These are phyloP conservation scores for Dendrocopos noguchii DNA, from an alignment of 2,113 vertebrate species.

Conservation along the genomic window DNA sequence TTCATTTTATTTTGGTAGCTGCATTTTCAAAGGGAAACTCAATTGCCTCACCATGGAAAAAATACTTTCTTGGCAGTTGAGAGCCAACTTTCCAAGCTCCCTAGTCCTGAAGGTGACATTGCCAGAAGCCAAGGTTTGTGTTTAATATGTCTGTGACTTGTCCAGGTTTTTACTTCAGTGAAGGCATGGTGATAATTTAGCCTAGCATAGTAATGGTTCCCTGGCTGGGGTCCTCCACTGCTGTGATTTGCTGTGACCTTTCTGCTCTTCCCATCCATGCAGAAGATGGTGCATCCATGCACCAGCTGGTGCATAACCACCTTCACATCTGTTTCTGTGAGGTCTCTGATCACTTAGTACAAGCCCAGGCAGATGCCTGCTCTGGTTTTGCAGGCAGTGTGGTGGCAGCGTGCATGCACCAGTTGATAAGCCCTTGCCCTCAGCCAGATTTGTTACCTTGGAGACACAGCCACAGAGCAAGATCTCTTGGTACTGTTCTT, in stretches of 20 bases:
- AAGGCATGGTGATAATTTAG: neutral
- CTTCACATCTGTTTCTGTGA: neutral
- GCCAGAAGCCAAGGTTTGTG: no score
- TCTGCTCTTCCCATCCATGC: neutral
- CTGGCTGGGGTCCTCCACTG: neutral
- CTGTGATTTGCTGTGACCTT: neutral
- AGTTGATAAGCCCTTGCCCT: neutral
- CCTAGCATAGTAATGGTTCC: neutral
- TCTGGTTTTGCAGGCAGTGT: neutral
- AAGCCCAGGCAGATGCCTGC: neutral
- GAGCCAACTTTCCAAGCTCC: no score
- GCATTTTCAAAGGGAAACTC: no score
- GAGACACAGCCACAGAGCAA: neutral
- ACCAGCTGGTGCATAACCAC: neutral
- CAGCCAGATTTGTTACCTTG: neutral
- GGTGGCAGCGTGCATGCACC: rapidly evolving
- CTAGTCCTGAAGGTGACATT: no score
- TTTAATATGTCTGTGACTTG: neutral
- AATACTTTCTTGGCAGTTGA: no score
- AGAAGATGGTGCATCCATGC: neutral
- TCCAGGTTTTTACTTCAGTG: neutral
- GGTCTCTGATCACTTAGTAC: neutral
- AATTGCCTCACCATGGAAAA: no score
- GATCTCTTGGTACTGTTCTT: neutral
- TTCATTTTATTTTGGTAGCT: no score